Evolutionary conservation across 2,888 invertebrate genomes (phyloP).

Genomic region (Drosophila kuntzei): DNA sequence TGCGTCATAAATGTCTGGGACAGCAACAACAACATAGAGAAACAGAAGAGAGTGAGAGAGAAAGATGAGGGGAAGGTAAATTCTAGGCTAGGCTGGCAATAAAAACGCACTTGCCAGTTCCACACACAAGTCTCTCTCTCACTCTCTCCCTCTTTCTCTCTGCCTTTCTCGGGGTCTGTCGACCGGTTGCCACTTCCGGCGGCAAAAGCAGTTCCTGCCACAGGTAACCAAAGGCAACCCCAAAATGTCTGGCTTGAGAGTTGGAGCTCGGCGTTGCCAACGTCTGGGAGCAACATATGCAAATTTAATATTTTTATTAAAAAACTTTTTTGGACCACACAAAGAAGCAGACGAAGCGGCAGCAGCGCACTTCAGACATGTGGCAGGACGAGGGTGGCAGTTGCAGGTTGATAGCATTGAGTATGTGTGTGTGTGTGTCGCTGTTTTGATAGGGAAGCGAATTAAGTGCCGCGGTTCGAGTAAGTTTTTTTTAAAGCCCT

Average conservation of each 20-base stretch:
- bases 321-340: constrained; percentile 74
- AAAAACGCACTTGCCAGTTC: constrained; percentile 60
- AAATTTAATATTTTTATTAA: constrained; percentile 82
- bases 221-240: constrained; percentile 74
- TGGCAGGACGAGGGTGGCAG: constrained; percentile 8
- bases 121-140: constrained; percentile 17
- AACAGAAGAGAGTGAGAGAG: neutral
- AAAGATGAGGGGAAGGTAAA: neutral
- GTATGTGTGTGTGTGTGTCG: constrained; percentile 24
- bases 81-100: constrained; percentile 53
- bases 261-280: constrained; percentile 17
- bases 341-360: constrained; percentile 45
- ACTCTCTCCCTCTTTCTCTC: neutral
- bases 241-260: constrained; percentile 58
- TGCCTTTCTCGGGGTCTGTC: constrained; percentile 32
- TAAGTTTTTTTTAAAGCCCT: constrained; percentile 47
- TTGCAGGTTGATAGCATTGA: no score
- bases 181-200: constrained; percentile 73
- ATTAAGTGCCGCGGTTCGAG: constrained; percentile 71
- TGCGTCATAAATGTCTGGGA: constrained; percentile 51
- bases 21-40: constrained; percentile 23
- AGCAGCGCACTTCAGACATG: constrained; percentile 29
- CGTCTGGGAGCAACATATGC: constrained; percentile 73
- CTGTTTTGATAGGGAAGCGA: constrained; percentile 74
- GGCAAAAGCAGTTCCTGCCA: constrained; percentile 67